phyloP scores from a whole-genome alignment of 2,888 invertebrate species.

The Himalopsyche kuldschensis region DNA sequence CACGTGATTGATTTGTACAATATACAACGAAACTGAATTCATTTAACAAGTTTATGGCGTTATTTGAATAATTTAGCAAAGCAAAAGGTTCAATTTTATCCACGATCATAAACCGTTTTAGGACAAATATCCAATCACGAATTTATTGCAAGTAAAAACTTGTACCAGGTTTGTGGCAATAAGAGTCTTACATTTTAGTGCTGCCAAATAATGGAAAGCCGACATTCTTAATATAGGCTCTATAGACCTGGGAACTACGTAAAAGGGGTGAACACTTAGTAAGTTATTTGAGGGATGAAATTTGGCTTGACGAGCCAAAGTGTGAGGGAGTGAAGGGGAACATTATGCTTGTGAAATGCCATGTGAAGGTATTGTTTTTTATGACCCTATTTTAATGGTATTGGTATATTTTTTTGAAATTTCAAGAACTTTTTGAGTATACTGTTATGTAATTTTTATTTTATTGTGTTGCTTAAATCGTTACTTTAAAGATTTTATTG shows the following conservation, averaged over 20 bases:
- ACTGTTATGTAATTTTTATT: too few relatives aligned
- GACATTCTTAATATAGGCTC: not conserved
- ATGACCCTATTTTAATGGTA: too few relatives aligned
- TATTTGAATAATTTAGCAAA: not conserved
- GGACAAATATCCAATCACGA: not conserved
- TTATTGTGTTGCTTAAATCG: too few relatives aligned
- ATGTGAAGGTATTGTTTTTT: not conserved
- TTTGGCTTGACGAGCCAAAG: not conserved
- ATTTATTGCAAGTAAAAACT: not conserved
- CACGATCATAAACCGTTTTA: not conserved
- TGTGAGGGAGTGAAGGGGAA: not conserved
- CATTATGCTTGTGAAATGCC: not conserved
- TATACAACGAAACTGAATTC: not conserved
- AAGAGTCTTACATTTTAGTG: not conserved
- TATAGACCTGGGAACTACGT: not conserved
- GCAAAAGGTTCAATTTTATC: not conserved
- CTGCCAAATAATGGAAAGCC: not conserved
- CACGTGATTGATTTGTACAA: not conserved
- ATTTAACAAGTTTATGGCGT: not conserved
- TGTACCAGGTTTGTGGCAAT: not conserved
- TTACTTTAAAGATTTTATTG: too few relatives aligned
- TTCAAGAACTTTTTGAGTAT: too few relatives aligned
- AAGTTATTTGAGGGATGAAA: conserved; percentile 1
- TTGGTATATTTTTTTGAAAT: too few relatives aligned
- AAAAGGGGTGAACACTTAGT: not conserved